Percentiles rank a stretch among this genome's conserved stretches.
phyloP scores from a whole-genome alignment of 2,797 vertebrate genomes.

The Oophaga sylvatica region DNA sequence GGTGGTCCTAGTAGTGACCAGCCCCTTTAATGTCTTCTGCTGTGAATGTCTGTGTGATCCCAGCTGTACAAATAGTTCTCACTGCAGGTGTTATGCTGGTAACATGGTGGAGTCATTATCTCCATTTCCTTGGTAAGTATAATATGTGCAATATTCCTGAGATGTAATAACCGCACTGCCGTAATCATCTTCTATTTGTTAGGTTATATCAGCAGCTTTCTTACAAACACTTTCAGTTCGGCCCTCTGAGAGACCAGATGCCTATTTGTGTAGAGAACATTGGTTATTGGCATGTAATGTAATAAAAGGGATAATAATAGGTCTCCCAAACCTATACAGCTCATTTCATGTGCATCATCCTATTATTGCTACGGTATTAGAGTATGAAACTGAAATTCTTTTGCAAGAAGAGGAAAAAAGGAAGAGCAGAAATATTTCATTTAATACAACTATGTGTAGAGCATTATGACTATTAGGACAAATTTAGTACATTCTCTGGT shows the following conservation, averaged over 20 bases:
- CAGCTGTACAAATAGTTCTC: too few species aligned
- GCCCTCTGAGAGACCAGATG: constrained; percentile 7
- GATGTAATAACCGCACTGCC: constrained; percentile 21
- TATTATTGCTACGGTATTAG: background rate
- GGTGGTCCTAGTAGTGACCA: too few species aligned
- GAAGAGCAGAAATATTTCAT: background rate
- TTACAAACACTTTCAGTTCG: constrained; percentile 14
- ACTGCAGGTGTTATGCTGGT: too few species aligned
- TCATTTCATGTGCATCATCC: background rate
- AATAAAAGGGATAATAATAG: background rate
- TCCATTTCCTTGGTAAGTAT: background rate
- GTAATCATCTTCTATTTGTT: constrained; percentile 2
- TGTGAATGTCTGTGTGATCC: background rate
- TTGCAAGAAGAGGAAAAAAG: background rate
- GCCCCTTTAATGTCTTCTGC: too few species aligned
- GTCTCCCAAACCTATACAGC: background rate
- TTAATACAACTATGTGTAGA: background rate
- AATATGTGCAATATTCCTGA: constrained; percentile 13
- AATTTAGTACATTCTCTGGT: background rate
- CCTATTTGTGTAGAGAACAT: background rate
- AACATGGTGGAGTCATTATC: background rate
- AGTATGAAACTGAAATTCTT: background rate
- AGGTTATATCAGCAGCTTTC: constrained; percentile 43
- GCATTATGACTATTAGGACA: too few species aligned
- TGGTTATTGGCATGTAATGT: constrained; percentile 22